Percentiles rank a stretch among this genome's conserved stretches.
phyloP scores from a whole-genome alignment of 2,113 vertebrate genomes.

The Platanista minor region DNA sequence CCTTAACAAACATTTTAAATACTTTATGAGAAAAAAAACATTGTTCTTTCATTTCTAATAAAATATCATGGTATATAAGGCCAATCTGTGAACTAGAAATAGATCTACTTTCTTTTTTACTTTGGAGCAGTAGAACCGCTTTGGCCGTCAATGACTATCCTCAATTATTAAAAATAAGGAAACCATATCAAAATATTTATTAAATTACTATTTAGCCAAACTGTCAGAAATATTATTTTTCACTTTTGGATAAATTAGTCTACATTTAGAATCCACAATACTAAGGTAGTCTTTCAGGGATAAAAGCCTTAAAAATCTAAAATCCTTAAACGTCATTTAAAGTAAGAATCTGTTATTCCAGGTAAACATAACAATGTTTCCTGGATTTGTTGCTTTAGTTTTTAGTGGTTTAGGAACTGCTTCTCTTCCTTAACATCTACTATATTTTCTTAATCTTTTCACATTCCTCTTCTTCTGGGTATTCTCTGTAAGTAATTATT shows the following conservation, averaged over 20 bases:
- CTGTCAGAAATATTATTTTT: neutral
- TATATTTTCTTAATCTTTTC: slow-evolving; percentile 1
- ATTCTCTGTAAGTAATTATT: slow-evolving; percentile 51
- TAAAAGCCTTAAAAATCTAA: neutral
- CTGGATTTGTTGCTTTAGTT: neutral
- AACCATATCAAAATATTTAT: neutral
- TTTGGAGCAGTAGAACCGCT: neutral
- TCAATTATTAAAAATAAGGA: slow-evolving; percentile 31
- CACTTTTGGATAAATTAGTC: neutral
- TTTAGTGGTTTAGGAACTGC: neutral
- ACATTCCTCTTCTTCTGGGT: neutral
- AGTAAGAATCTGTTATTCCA: neutral
- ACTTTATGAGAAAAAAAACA: neutral
- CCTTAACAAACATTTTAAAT: slow-evolving; percentile 7
- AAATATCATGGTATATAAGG: neutral
- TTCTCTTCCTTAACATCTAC: neutral
- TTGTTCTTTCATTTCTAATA: neutral
- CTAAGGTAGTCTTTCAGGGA: neutral
- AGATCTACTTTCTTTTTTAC: neutral
- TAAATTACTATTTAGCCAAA: neutral
- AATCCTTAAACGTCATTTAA: neutral
- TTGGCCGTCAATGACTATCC: neutral
- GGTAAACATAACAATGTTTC: neutral
- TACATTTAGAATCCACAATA: neutral
- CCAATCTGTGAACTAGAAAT: neutral